Percentiles rank a stretch among this genome's conserved stretches.
Evolutionary conservation across 2,888 invertebrate species (phyloP).

Genomic region (Lycaena phlaeas): DNA sequence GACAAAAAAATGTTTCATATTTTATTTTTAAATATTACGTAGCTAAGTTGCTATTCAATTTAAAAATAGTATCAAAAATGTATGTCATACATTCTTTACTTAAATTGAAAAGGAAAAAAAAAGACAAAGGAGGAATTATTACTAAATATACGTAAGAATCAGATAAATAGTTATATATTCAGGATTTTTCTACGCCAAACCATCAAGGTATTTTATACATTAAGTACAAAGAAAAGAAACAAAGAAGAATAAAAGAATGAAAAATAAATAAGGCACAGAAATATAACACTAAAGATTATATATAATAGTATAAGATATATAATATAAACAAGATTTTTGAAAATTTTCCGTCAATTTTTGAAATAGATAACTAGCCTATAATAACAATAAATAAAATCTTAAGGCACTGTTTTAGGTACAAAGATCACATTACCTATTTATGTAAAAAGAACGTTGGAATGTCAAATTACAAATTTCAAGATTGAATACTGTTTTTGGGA

Average conservation of each 20-base stretch:
- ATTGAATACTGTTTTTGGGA: constrained; percentile 30
- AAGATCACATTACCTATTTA: constrained; percentile 58
- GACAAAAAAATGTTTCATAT: too few species aligned
- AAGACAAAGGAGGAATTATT: too few species aligned
- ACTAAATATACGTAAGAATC: too few species aligned
- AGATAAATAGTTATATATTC: too few species aligned
- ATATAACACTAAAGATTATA: constrained; percentile 23
- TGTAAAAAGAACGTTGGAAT: constrained; percentile 55
- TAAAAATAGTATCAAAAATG: background rate
- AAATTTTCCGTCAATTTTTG: constrained; percentile 53
- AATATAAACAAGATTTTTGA: constrained; percentile 47
- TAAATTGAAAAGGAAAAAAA: too few species aligned
- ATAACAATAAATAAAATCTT: constrained; percentile 71
- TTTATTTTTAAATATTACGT: too few species aligned
- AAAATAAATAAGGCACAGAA: constrained; percentile 19
- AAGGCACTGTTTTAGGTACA: constrained; percentile 68
- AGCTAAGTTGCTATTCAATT: too few species aligned
- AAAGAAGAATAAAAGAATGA: background rate
- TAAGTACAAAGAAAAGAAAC: background rate
- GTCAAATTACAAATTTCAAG: constrained; percentile 42
- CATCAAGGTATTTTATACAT: background rate
- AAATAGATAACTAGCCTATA: constrained; percentile 62
- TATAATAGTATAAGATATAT: too few species aligned
- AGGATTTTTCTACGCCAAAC: too few species aligned
- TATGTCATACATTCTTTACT: too few species aligned